Conservation (phyloP, 2,113 vertebrate genomes). For the Aramus guarauna region DNA sequence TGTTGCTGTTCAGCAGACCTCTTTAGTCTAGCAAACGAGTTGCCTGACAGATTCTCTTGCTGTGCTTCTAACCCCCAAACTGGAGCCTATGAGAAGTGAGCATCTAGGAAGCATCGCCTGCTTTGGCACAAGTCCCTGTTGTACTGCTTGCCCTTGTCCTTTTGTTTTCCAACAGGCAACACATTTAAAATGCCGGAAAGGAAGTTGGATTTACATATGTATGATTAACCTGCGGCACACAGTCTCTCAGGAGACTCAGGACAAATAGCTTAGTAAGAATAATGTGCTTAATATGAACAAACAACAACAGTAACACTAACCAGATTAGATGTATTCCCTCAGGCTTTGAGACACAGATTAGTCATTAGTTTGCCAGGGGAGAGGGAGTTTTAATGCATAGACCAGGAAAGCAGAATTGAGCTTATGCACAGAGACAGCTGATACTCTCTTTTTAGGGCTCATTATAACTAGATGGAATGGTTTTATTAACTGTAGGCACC, state of each 20-base stretch:
- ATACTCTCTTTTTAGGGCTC: not conserved
- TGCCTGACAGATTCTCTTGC: not conserved
- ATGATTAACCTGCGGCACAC: not conserved
- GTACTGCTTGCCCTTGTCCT: not conserved
- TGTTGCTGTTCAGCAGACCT: not conserved
- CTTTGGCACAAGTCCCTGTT: not conserved
- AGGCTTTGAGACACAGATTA: not conserved
- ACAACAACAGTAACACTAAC: not conserved
- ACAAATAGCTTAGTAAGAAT: slow-evolving; percentile 4
- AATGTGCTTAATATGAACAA: not conserved
- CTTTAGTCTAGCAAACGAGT: not conserved
- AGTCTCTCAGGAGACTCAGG: not conserved
- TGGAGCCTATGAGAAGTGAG: not conserved
- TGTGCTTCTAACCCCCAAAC: not conserved
- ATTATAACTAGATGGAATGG: not conserved
- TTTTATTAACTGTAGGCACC: not conserved
- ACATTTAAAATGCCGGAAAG: not conserved
- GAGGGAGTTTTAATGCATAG: not conserved
- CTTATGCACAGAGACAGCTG: not conserved
- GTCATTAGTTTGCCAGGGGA: not conserved
- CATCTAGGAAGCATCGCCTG: not conserved
- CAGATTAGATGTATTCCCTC: not conserved
- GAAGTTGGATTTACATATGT: not conserved
- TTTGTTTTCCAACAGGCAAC: not conserved
- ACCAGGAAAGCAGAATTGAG: not conserved